Evolutionary conservation across 2,113 vertebrate genomes (phyloP).

Genomic region (Callaeas wilsoni): DNA sequence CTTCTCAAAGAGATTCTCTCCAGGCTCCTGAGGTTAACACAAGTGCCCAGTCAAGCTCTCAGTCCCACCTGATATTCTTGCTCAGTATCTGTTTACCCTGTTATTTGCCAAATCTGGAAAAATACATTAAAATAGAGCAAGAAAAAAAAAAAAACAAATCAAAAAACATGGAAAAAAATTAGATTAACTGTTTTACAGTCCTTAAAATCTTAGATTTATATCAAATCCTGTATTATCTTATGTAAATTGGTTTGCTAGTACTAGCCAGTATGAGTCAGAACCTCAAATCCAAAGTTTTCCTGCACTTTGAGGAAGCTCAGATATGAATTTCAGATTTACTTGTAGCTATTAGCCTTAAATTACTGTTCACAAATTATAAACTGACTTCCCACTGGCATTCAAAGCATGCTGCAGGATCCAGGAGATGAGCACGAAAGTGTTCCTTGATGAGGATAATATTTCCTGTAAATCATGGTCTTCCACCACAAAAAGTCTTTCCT

Average conservation of each 20-base stretch:
- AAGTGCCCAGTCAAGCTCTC: background rate
- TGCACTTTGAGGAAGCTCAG: background rate
- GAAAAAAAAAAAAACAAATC: background rate
- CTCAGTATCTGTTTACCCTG: background rate
- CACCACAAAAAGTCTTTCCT: background rate
- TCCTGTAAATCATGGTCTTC: background rate
- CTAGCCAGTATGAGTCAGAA: background rate
- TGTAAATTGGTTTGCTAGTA: background rate
- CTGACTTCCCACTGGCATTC: background rate
- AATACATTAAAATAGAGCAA: background rate
- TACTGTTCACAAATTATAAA: background rate
- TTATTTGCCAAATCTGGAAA: background rate
- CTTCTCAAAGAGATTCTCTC: background rate
- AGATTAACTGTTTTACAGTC: background rate
- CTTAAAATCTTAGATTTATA: background rate
- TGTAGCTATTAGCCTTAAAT: background rate
- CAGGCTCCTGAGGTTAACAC: background rate
- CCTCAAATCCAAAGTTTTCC: background rate
- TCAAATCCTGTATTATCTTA: background rate
- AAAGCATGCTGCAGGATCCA: background rate
- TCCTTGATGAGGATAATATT: background rate
- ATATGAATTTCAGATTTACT: background rate
- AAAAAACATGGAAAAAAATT: background rate
- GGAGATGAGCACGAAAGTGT: background rate
- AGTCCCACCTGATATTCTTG: background rate